phyloP scores from a whole-genome alignment of 2,113 vertebrate genomes.

The Monopterus albus region DNA sequence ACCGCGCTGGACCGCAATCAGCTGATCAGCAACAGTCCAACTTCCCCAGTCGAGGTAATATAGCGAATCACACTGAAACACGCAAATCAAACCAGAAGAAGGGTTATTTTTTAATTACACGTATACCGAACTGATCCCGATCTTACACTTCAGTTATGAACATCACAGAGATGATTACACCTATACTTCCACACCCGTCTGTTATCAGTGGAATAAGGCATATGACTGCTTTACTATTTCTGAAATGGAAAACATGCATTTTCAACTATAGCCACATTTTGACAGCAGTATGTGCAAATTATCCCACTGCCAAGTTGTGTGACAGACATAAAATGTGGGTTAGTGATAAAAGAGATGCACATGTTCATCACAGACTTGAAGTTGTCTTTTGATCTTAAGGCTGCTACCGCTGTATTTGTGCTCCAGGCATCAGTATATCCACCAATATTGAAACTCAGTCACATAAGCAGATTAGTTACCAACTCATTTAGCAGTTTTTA shows the following conservation, averaged over 20 bases:
- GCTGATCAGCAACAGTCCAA: conserved; percentile 62
- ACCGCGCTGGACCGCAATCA: conserved; percentile 67
- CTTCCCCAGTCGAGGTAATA: conserved; percentile 80
- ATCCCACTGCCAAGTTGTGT: conserved; percentile 25
- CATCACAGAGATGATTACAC: not conserved
- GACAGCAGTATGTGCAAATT: conserved; percentile 23
- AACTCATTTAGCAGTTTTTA: not conserved
- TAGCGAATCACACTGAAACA: not conserved
- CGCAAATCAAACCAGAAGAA: not conserved
- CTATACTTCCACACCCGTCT: no score
- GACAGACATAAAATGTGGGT: conserved; percentile 20
- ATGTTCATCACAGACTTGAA: conserved; percentile 5
- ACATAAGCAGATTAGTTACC: conserved; percentile 6
- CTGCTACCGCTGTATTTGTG: not conserved
- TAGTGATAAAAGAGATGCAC: conserved; percentile 21
- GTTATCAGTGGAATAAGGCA: no score
- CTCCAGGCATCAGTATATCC: not conserved
- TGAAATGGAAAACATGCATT: not conserved
- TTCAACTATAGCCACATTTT: conserved; percentile 3
- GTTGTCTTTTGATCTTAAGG: conserved; percentile 7
- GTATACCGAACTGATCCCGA: no score
- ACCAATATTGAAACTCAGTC: conserved; percentile 2
- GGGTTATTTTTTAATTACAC: not conserved
- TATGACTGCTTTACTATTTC: no score
- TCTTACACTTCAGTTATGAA: no score